Evolutionary conservation across 2,797 vertebrate genomes (phyloP).

Genomic region (Cyprinella venusta): DNA sequence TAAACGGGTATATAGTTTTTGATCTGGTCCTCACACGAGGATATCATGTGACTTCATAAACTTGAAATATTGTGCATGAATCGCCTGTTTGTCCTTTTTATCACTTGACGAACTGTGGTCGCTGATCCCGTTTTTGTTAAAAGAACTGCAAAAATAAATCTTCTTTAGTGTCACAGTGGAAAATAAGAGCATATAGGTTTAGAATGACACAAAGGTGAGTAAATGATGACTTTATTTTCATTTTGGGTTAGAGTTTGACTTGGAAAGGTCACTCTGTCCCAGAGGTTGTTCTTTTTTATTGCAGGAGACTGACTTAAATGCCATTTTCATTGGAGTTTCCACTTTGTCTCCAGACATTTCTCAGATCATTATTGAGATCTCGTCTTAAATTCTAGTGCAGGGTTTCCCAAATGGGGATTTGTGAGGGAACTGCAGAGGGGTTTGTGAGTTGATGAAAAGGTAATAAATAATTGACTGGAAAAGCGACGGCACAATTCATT

Average conservation of each 20-base stretch:
- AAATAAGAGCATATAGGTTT: neutral
- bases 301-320: neutral
- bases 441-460: neutral
- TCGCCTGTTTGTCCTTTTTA: neutral
- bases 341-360: neutral
- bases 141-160: neutral
- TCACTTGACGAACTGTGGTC: neutral
- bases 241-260: conserved; percentile 19
- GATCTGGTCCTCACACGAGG: neutral
- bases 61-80: neutral
- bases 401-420: neutral
- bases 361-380: conserved; percentile 3
- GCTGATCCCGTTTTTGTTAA: neutral
- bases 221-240: conserved; percentile 13
- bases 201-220: neutral
- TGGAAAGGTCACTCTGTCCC: conserved; percentile 2
- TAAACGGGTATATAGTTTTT: neutral
- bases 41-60: neutral
- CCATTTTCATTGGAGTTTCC: neutral
- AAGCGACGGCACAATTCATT: neutral
- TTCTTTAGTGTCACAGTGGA: neutral
- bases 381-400: neutral
- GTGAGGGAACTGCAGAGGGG: neutral
- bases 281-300: conserved; percentile 8
- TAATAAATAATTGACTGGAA: neutral